Evolutionary conservation across 2,113 vertebrate species (phyloP).

Genomic region (Setophaga petechia): DNA sequence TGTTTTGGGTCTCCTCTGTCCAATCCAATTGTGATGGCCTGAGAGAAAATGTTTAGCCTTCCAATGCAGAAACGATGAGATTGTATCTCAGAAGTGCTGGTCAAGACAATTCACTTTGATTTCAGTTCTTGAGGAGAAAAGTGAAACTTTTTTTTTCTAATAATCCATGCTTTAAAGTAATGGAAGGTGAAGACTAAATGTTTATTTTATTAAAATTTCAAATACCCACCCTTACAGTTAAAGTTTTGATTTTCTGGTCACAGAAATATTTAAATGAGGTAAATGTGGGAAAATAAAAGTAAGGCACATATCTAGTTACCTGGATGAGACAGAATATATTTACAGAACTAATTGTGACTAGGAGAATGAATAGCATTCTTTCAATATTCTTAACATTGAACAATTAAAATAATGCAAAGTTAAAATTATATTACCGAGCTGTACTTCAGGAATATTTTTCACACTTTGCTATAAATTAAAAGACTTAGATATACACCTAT

Average conservation of each 20-base stretch:
- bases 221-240: not conserved
- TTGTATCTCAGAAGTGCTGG: not conserved
- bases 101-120: conserved; percentile 3
- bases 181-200: not conserved
- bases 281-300: not conserved
- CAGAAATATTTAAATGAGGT: not conserved
- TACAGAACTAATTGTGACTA: not conserved
- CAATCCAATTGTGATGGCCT: not conserved
- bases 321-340: not conserved
- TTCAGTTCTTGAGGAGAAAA: not conserved
- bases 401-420: not conserved
- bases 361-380: not conserved
- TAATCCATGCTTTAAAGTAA: not conserved
- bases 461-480: not conserved
- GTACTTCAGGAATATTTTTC: not conserved
- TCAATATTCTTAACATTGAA: not conserved
- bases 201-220: not conserved
- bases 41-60: conserved; percentile 8
- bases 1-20: not conserved
- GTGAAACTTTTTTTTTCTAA: not conserved
- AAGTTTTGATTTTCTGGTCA: not conserved
- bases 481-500: not conserved
- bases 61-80: not conserved
- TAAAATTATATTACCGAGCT: not conserved
- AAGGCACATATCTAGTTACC: not conserved